Conservation (phyloP, 2,113 vertebrate genomes). For the Myocastor coypus region DNA sequence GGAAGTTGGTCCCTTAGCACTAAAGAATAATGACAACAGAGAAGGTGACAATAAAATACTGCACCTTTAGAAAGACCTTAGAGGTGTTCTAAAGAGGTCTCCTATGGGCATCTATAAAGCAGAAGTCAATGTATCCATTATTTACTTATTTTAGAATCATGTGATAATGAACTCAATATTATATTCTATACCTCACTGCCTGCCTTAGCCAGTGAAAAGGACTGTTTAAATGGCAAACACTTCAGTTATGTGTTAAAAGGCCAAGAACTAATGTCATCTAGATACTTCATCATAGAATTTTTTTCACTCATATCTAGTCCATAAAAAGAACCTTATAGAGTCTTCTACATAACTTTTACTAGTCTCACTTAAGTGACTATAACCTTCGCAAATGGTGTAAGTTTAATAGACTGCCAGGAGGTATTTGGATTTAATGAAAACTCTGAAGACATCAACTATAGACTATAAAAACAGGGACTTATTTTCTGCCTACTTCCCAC, state of each 20-base stretch:
- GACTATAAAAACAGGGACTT: neutral
- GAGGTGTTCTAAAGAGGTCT: conserved; percentile 3
- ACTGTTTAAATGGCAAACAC: conserved; percentile 43
- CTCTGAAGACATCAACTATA: neutral
- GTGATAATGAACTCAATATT: conserved; percentile 47
- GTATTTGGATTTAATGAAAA: neutral
- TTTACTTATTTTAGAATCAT: conserved; percentile 53
- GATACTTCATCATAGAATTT: conserved; percentile 52
- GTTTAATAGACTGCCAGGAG: conserved; percentile 37
- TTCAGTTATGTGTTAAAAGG: conserved; percentile 59
- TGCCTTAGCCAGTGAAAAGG: conserved; percentile 30
- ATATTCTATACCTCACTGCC: conserved; percentile 19
- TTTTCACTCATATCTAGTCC: neutral
- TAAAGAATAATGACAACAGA: conserved; percentile 26
- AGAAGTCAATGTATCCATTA: conserved; percentile 54
- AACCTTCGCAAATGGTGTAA: conserved; percentile 27
- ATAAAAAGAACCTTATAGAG: conserved; percentile 59
- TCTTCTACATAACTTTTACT: neutral
- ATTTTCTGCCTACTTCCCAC: neutral
- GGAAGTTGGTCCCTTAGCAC: neutral
- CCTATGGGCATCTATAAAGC: neutral
- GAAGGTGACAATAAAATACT: conserved; percentile 25
- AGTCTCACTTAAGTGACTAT: conserved; percentile 53
- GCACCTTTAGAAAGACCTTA: conserved; percentile 16
- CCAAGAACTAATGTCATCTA: conserved; percentile 57